Base-by-base conservation (phyloP, 2,113 vertebrate species). In the Isichthys henryi region DNA sequence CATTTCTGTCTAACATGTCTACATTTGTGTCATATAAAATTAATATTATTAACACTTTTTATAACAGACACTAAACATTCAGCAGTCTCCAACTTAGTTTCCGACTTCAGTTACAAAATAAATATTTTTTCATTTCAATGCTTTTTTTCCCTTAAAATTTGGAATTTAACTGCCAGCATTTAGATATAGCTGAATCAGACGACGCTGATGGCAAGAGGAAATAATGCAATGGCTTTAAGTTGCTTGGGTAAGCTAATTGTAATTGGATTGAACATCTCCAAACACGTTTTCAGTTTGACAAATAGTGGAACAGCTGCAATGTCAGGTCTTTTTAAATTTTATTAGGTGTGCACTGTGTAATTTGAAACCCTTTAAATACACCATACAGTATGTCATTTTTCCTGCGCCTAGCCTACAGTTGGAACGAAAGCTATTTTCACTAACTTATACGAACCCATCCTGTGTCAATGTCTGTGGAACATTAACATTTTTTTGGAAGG, bases 341-440 rank as follows among this genome's bases (percentile, higher is more conserved):
- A 90, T 90, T 91, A 87, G 70, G 88, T 90, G 86, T 89, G 84
- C 88, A 45, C 86, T 90, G 89, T 91, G 92, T 92, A 92, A 93
- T 90, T 70, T 88, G 88, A 92, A 89, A 92, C 80, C 88, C 66
- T 89, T 62, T 77, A 90, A 80, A 82, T 91, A 85, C 84, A 82
- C 80, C 83, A 89, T 90, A 88, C 88, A 27, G 77, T 89, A 85
- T 84, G 80, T 88, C 87, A 62, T 89, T 50, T 85, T 56, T 23
- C 88, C 52, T 48, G 27, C 35, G 17, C 35, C 5, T 62, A 23
- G 27, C 50, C 82, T 43, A 23, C 80, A 46, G 52, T 85, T 27
- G 88, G 45, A 90, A 58, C n/a, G 52, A 80, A 23, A 88, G 70
- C 91, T 91, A 89, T 93, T 92, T 91, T 88, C 83, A 91, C 89